Evolutionary conservation across 2,113 vertebrate species (phyloP), one percentile per base, ranked within the genome.

Genomic region (Spermophilus dauricus): DNA sequence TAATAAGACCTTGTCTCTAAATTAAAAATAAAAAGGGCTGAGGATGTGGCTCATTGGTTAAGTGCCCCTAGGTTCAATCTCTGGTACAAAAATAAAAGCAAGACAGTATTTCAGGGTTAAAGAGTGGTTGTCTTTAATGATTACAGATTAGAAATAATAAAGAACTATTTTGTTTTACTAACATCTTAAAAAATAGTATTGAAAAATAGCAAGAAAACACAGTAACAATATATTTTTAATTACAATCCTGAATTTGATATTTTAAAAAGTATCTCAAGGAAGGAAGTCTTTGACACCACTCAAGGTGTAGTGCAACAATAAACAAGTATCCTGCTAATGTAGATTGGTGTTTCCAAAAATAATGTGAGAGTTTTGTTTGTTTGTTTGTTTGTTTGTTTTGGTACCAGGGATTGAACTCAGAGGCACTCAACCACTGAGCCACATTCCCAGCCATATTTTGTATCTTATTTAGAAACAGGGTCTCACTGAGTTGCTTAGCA

Each of bases 101-200:
- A 58, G 34, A 0, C 20, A 73, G 20, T 73, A 51, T n/a, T 78
- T 93, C 84, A 75, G 53, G 34, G 42, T 58, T 86, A 84, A 67
- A 94, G 82, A 69, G 58, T n/a, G 26, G 6, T 69, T 90, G 32
- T 45, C 56, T 93, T 94, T 91, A 94, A 51, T 95, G 80, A 51
- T 69, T 87, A 73, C 1, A 86, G 37, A 93, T 76, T 37, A 72
- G 78, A 34, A 65, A 76, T 90, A 39, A 78, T 61, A 28, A 45
- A 22, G 8, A 81, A 88, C 34, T 84, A 5, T 90, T 95, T 84
- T 83, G 86, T 32, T 76, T 53, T 63, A 28, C 13, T 92, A 81
- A 65, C 26, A n/a, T 58, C 39, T 83, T 45, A 14, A 80, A 73
- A 73, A 70, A 73, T 28, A 94, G 26, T 28, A 34, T 81, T 45